phyloP scores from a whole-genome alignment of 2,888 invertebrate genomes.

The Aphodius granarius region DNA sequence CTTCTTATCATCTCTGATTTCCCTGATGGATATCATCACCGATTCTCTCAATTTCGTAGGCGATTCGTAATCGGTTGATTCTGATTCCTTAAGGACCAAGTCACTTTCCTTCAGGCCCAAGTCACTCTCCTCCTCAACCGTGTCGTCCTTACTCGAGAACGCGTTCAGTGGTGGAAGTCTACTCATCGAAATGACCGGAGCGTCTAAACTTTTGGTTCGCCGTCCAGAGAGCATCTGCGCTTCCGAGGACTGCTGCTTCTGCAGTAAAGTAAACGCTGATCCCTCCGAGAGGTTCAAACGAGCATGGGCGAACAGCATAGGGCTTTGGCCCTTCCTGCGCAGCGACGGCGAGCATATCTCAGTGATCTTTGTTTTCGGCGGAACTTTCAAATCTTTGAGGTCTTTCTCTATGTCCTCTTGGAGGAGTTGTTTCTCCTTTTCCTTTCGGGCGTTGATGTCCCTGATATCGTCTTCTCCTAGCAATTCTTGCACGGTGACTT shows the following conservation, averaged over 20 bases:
- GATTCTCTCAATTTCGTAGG: constrained; percentile 22
- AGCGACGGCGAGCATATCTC: constrained; percentile 70
- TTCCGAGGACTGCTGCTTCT: constrained; percentile 75
- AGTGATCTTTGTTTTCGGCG: constrained; percentile 60
- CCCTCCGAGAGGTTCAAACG: constrained; percentile 83
- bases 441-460: constrained; percentile 43
- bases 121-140: constrained; percentile 76
- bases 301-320: constrained; percentile 78
- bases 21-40: neutral
- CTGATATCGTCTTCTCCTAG: constrained; percentile 36
- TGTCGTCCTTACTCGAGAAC: constrained; percentile 87
- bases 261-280: constrained; percentile 72
- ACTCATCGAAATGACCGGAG: constrained; percentile 79
- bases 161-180: constrained; percentile 81
- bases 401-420: constrained; percentile 52
- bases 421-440: constrained; percentile 47
- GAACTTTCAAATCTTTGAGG: constrained; percentile 49
- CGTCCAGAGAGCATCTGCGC: constrained; percentile 72
- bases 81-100: constrained; percentile 54
- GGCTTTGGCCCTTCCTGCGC: constrained; percentile 71
- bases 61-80: constrained; percentile 37
- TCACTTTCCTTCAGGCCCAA: constrained; percentile 39
- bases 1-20: neutral
- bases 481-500: constrained; percentile 54
- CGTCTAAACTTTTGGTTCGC: constrained; percentile 81